Base-by-base conservation (phyloP, 2,797 vertebrate genomes). In the Cirrhinus mrigala region DNA sequence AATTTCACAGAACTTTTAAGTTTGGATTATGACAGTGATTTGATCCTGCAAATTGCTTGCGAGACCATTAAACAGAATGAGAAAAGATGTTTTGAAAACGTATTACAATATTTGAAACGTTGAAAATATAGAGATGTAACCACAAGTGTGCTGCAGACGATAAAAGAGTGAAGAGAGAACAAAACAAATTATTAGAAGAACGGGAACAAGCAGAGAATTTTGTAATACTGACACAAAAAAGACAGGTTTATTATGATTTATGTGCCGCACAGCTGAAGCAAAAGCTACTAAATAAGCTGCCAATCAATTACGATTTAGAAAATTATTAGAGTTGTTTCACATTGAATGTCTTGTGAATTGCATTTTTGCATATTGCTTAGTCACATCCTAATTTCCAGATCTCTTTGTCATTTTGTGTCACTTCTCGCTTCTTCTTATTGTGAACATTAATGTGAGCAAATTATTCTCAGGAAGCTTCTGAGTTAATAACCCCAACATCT, bases 11-110 rank as follows among this genome's bases (percentile, higher is more conserved):
- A 69, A 48, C 4, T 70, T 84, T 81, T 27, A 75, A 81, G 40
- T 79, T 48, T 56, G 62, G 62, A 78, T 69, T 69, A 78, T 58
- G 33, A 27, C 33, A 68, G 8, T 62, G 15, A 40, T 62, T 71
- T 66, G 33, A 82, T 81, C 29, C 11, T 60, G 52, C 69, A 54
- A 71, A 87, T 79, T 74, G 46, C 37, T 83, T 68, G 24, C 20
- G 58, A 74, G 70, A 70, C 29, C 64, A 62, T 80, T 46, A 79
- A 81, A 82, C 10, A 44, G 68, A 76, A 74, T 8, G 20, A 37
- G 29, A 85, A 64, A 83, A 68, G 4, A 12, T 12, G 22, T 69
- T 66, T 83, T 85, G 73, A 54, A 46, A 54, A 60, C 4, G 1
- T 71, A 52, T 77, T 64, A 29, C 64, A 62, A 20, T 33, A 77